phyloP scores from a whole-genome alignment of 2,888 invertebrate species.

The Muschampia plurimacula region DNA sequence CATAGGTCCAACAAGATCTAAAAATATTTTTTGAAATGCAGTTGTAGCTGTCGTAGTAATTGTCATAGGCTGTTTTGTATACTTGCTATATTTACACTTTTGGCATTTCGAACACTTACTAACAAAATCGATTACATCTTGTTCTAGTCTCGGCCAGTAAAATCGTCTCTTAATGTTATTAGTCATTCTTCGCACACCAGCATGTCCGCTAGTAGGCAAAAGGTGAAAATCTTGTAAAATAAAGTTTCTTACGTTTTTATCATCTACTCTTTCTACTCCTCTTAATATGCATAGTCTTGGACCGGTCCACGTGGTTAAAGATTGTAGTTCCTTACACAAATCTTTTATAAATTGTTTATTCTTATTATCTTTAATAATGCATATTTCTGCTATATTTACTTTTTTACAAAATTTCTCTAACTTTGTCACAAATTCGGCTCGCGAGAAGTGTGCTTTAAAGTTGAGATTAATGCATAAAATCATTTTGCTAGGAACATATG shows the following conservation, averaged over 20 bases:
- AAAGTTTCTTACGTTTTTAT: constrained; percentile 8
- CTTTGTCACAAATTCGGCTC: constrained; percentile 31
- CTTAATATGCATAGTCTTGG: constrained; percentile 30
- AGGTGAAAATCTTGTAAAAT: constrained; percentile 36
- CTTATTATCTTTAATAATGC: constrained; percentile 4
- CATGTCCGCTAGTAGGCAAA: constrained; percentile 32
- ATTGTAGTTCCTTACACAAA: constrained; percentile 23
- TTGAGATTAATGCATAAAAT: constrained; percentile 20
- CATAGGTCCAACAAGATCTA: constrained; percentile 43
- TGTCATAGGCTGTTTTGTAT: constrained; percentile 38
- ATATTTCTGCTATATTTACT: constrained; percentile 6
- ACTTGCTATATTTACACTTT: constrained; percentile 23
- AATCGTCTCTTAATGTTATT: constrained; percentile 34
- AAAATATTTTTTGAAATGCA: constrained; percentile 42
- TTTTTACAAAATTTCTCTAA: constrained; percentile 9
- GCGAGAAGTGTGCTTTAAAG: constrained; percentile 26
- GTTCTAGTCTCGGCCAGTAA: constrained; percentile 33
- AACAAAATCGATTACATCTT: constrained; percentile 32
- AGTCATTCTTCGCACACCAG: constrained; percentile 31
- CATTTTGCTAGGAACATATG: constrained; percentile 6
- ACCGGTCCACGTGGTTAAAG: constrained; percentile 11
- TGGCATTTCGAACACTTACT: constrained; percentile 26
- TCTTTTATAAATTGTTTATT: constrained; percentile 30
- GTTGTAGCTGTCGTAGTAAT: constrained; percentile 39
- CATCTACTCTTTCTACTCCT: constrained; percentile 27